These are phyloP conservation scores for Platerodrilus igneus DNA, from an alignment of 2,888 invertebrate genomes.

Conservation along the genomic window DNA sequence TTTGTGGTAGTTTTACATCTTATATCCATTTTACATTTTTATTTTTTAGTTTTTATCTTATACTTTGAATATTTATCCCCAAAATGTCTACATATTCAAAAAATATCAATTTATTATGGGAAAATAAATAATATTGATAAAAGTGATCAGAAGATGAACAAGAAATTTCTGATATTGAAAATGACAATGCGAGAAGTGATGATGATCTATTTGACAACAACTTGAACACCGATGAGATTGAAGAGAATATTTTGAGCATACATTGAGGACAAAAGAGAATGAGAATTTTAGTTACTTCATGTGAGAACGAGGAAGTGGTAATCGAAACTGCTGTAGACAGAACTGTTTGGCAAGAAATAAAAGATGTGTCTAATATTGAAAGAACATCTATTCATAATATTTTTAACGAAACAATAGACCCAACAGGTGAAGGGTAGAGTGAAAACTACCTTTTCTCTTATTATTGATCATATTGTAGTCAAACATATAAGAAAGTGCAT, in stretches of 20 bases:
- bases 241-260: constrained; percentile 1
- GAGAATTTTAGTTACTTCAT: constrained; percentile 8
- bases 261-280: constrained; percentile 12
- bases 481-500: constrained; percentile 1
- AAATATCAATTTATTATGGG: constrained; percentile 11
- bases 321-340: constrained; percentile 18
- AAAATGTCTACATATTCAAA: constrained; percentile 10
- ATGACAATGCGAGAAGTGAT: constrained; percentile 3
- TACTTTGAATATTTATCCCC: constrained; percentile 10
- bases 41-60: constrained; percentile 9
- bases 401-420: constrained; percentile 3
- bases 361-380: constrained; percentile 9
- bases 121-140: constrained; percentile 14
- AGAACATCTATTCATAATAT: constrained; percentile 5
- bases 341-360: constrained; percentile 22
- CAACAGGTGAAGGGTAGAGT: neutral
- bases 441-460: neutral
- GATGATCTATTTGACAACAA: constrained; percentile 9
- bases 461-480: constrained; percentile 1
- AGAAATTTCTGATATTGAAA: constrained; percentile 8
- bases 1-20: constrained; percentile 7
- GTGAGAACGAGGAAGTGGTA: no score
- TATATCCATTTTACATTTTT: constrained; percentile 1
- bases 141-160: constrained; percentile 5
- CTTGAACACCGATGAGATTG: neutral